phyloP scores from a whole-genome alignment of 2,888 invertebrate species.

The Drosophila siamana region DNA sequence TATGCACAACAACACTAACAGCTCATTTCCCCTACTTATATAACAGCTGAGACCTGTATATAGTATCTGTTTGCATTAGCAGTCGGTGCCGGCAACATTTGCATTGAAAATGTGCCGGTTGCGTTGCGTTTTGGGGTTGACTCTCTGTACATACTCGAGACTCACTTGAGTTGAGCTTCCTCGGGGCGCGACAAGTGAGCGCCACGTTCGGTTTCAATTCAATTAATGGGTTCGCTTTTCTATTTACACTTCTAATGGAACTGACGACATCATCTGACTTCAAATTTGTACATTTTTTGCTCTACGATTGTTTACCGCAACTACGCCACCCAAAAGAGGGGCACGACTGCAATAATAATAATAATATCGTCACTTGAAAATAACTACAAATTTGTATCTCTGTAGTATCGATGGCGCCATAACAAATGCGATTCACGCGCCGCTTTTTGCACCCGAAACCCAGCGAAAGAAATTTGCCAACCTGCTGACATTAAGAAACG shows the following conservation, averaged over 20 bases:
- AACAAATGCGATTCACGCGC: slow-evolving; percentile 64
- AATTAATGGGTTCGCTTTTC: slow-evolving; percentile 54
- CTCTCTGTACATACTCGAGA: slow-evolving; percentile 26
- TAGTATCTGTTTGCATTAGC: slow-evolving; percentile 49
- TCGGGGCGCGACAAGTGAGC: slow-evolving; percentile 34
- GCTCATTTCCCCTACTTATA: slow-evolving; percentile 38
- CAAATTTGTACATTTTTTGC: slow-evolving; percentile 1
- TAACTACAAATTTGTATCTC: slow-evolving; percentile 1
- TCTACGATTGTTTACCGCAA: slow-evolving; percentile 3
- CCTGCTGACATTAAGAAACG: slow-evolving; percentile 49
- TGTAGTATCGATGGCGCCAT: slow-evolving; percentile 20
- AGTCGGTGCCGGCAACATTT: slow-evolving; percentile 48
- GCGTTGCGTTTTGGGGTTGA: slow-evolving; percentile 3
- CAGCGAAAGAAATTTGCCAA: slow-evolving; percentile 12
- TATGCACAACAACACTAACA: slow-evolving; percentile 31
- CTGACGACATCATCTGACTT: slow-evolving; percentile 46
- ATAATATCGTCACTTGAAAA: neutral
- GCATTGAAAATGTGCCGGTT: neutral
- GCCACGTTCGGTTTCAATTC: slow-evolving; percentile 40
- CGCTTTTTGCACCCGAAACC: slow-evolving; percentile 36
- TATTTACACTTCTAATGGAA: slow-evolving; percentile 64
- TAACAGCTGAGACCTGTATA: slow-evolving; percentile 25
- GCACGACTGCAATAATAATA: slow-evolving; percentile 24
- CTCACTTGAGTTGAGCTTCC: slow-evolving; percentile 30
- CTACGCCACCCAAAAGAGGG: slow-evolving; percentile 13